These are phyloP conservation scores for Ephialtes manifestator DNA, from an alignment of 2,888 invertebrate genomes.

Conservation along the genomic window DNA sequence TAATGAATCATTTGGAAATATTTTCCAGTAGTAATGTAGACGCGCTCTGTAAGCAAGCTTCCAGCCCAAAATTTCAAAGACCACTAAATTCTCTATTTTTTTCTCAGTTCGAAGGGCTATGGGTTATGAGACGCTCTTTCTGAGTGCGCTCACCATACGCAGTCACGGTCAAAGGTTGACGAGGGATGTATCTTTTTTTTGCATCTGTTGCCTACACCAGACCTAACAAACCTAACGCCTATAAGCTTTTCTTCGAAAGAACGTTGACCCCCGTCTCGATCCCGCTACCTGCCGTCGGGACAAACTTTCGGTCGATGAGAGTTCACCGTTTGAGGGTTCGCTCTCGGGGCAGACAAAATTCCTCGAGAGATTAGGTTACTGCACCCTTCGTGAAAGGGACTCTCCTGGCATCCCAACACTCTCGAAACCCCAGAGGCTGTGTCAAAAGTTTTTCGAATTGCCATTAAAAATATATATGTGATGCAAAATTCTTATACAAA, in stretches of 20 bases:
- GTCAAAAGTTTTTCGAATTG: not conserved
- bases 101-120: not conserved
- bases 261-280: slow-evolving; percentile 37
- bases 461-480: not conserved
- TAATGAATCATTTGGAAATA: no score
- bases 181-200: slow-evolving; percentile 44
- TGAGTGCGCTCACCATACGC: slow-evolving; percentile 63
- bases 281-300: slow-evolving; percentile 52
- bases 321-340: slow-evolving; percentile 5
- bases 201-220: slow-evolving; percentile 7
- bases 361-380: slow-evolving; percentile 73
- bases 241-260: slow-evolving; percentile 54
- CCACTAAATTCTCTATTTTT: not conserved
- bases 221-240: slow-evolving; percentile 12
- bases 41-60: no score
- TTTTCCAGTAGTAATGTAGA: no score
- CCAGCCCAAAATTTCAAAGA: not conserved
- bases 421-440: not conserved
- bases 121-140: not conserved
- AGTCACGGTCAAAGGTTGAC: slow-evolving; percentile 68
- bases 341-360: slow-evolving; percentile 61
- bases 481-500: not conserved
- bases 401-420: not conserved
- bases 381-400: slow-evolving; percentile 39
- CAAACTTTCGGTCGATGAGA: slow-evolving; percentile 33